Percentiles rank a stretch among this genome's conserved stretches.
phyloP scores from a whole-genome alignment of 2,888 invertebrate genomes.

The Oxystoma pomonae region DNA sequence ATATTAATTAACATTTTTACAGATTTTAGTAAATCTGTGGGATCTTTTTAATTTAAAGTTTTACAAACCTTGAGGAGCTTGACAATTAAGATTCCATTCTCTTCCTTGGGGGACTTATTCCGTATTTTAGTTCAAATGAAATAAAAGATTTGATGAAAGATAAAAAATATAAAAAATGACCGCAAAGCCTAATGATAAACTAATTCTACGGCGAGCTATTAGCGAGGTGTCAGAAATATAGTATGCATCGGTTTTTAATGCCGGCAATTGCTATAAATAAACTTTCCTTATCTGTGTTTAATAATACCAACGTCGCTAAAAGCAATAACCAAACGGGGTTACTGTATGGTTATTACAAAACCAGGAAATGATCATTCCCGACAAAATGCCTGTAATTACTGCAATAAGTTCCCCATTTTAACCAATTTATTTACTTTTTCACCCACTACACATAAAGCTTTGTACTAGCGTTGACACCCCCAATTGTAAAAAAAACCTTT shows the following conservation, averaged over 20 bases:
- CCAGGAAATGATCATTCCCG: slow-evolving; percentile 4
- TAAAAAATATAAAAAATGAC: too few species aligned
- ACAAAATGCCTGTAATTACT: slow-evolving; percentile 14
- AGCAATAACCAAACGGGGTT: slow-evolving; percentile 10
- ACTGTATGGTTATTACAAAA: not conserved
- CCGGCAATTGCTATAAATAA: slow-evolving; percentile 7
- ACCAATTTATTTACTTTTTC: slow-evolving; percentile 27
- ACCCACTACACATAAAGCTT: slow-evolving; percentile 28
- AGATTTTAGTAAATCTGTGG: too few species aligned
- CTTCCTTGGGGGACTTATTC: too few species aligned
- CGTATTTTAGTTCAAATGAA: too few species aligned
- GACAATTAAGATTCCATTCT: too few species aligned
- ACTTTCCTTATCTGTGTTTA: slow-evolving; percentile 6
- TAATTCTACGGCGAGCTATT: not conserved
- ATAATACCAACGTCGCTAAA: slow-evolving; percentile 7
- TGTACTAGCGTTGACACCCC: slow-evolving; percentile 34
- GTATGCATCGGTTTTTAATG: not conserved
- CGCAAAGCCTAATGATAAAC: not conserved
- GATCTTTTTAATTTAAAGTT: too few species aligned
- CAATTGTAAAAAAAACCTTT: slow-evolving; percentile 38
- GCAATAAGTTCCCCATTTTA: slow-evolving; percentile 13
- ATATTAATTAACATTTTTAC: too few species aligned
- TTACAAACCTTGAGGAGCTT: too few species aligned
- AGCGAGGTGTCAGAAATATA: not conserved
- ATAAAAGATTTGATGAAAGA: too few species aligned